Evolutionary conservation across 2,888 invertebrate genomes (phyloP), one percentile per base, ranked within the genome.

Genomic region (Ophion costatus): DNA sequence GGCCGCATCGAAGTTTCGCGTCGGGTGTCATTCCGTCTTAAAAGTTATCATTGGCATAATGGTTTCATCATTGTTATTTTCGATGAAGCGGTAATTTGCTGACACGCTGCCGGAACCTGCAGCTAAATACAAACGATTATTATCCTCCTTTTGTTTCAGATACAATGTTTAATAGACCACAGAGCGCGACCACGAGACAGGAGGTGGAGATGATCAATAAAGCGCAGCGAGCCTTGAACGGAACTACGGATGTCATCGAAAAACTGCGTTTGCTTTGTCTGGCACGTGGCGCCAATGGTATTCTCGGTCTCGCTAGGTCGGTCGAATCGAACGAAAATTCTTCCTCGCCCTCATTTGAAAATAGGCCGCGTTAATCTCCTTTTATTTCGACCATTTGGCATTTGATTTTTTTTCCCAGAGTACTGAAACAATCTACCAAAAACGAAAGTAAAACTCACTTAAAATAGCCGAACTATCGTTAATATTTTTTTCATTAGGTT

Each of bases 261-360:
- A 96, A 96, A 92, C 94, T 99, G 87, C 95, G 98, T 71, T 94
- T 98, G 87, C 94, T 97, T 87, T 98, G 98, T 93, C 95, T 98
- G 76, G 95, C 97, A 0, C 95, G 98, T 84, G 99, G 99, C 24
- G 97, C 98, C 42, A 96, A 96, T 38, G 98, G 98, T 77, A 98
- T 99, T 92, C 95, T 98, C 90, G 97, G 97, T 1, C 94, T 99
- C 69, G 97, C 97, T 90, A 96, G 98, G 97, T 98, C 14, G 5
- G 51, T 51, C 51, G 5, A 51, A 51, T 4, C 17, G 17, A 51
- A 51, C 14, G 5, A 51, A 51, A 51, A 17, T 51, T 17, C 14
- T 51, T 51, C 17, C 51, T 45, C 51, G 14, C 14, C 14, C 17
- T 51, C 5, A 51, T 17, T 17, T 51, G 4, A 5, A 51, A 51